phyloP scores from a whole-genome alignment of 2,797 vertebrate species.

The Anomalospiza imberbis region DNA sequence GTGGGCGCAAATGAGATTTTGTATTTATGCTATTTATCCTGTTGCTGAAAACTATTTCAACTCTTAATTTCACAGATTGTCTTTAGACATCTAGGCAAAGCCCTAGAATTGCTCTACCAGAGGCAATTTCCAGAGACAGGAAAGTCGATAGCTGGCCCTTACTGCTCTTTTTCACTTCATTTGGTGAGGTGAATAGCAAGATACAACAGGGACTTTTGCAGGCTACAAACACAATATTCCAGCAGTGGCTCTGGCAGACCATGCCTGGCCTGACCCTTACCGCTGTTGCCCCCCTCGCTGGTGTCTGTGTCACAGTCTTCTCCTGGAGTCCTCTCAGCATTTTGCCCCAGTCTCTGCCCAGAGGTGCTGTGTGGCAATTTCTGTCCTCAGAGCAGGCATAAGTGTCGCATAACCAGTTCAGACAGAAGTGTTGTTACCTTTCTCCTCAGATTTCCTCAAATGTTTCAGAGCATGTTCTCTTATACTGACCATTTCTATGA shows the following conservation, averaged over 20 bases:
- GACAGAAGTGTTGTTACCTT: background rate
- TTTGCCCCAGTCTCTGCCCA: background rate
- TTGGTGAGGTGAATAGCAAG: background rate
- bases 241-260: background rate
- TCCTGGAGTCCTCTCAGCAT: too few species aligned
- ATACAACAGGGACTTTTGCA: background rate
- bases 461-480: background rate
- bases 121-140: background rate
- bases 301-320: background rate
- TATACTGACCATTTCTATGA: background rate
- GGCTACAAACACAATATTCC: background rate
- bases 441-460: background rate
- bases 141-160: background rate
- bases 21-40: background rate
- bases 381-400: background rate
- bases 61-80: background rate
- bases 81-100: background rate
- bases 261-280: background rate
- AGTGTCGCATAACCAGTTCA: background rate
- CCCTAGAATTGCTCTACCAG: background rate
- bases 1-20: background rate
- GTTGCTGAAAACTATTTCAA: background rate
- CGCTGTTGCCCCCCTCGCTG: rapidly evolving
- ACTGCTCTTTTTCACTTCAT: background rate
- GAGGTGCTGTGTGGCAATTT: background rate